phyloP scores from a whole-genome alignment of 2,888 invertebrate species.

The Agrotis exclamationis region DNA sequence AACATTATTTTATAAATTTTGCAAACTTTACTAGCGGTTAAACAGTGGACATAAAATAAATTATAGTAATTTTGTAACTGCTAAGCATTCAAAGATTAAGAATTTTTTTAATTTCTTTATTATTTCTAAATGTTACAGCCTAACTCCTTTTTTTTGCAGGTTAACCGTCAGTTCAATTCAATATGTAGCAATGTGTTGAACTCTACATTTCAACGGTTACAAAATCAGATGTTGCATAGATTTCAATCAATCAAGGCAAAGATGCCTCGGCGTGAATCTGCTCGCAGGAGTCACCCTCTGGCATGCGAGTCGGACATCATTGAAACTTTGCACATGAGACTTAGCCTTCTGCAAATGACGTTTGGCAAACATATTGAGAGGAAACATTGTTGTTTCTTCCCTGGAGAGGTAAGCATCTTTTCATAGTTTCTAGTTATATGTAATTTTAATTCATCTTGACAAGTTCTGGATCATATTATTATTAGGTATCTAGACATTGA shows the following conservation, averaged over 20 bases:
- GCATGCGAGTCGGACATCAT: conserved; percentile 98
- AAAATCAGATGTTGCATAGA: conserved; percentile 95
- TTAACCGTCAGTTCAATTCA: conserved; percentile 95
- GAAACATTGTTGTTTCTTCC: conserved; percentile 98
- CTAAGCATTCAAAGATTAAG: not conserved
- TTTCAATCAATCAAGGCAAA: conserved; percentile 97
- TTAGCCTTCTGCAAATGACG: conserved; percentile 97
- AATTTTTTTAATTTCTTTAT: not conserved
- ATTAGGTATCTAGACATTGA: too few relatives aligned
- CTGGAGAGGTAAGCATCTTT: conserved; percentile 94
- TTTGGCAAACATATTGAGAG: conserved; percentile 98
- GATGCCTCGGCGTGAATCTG: conserved; percentile 98
- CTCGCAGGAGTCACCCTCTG: conserved; percentile 96
- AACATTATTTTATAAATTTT: not conserved
- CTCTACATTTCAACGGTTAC: conserved; percentile 96
- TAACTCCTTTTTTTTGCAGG: conserved; percentile 88
- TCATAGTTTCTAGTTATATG: not conserved
- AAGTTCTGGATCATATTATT: not conserved
- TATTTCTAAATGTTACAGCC: not conserved
- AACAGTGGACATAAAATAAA: too few relatives aligned
- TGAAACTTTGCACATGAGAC: conserved; percentile 97
- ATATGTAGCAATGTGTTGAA: conserved; percentile 95
- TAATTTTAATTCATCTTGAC: not conserved
- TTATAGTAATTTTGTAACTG: not conserved
- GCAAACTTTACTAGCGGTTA: not conserved